These are phyloP conservation scores for Pollicipes pollicipes DNA, from an alignment of 1,140 invertebrate species.

Conservation along the genomic window DNA sequence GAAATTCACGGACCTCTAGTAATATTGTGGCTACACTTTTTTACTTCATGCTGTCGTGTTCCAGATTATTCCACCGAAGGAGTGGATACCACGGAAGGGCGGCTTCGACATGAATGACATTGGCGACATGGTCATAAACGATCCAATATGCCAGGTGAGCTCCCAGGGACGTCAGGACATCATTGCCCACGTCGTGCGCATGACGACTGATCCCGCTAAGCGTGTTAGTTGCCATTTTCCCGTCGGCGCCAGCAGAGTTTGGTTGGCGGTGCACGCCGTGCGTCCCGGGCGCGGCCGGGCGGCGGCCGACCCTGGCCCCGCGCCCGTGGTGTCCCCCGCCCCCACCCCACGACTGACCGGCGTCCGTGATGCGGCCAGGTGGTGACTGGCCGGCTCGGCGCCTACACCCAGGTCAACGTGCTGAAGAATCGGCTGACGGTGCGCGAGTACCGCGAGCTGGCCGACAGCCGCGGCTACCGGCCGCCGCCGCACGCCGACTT, in stretches of 20 bases:
- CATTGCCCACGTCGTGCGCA: too few species aligned
- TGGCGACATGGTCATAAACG: slow-evolving; percentile 61
- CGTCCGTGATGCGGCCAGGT: slow-evolving; percentile 23
- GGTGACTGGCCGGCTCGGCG: slow-evolving; percentile 73
- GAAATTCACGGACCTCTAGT: too few species aligned
- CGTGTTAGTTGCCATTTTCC: too few species aligned
- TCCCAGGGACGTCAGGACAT: too few species aligned
- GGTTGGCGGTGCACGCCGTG: not conserved
- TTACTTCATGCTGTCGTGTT: too few species aligned
- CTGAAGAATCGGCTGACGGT: slow-evolving; percentile 82
- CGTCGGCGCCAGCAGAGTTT: too few species aligned
- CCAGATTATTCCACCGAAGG: slow-evolving; percentile 73
- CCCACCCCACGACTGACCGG: too few species aligned
- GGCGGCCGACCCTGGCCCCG: too few species aligned
- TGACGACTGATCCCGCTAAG: too few species aligned
- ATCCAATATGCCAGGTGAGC: slow-evolving; percentile 66
- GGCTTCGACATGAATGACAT: slow-evolving; percentile 63
- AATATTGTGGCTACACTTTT: too few species aligned
- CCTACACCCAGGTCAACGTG: slow-evolving; percentile 90
- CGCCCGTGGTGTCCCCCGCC: too few species aligned
- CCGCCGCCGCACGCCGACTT: slow-evolving; percentile 76
- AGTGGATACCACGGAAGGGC: slow-evolving; percentile 70
- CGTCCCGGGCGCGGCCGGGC: too few species aligned
- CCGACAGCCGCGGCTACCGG: slow-evolving; percentile 44
- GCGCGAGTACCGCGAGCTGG: slow-evolving; percentile 69